These are phyloP conservation scores for Mellivora capensis DNA, from an alignment of 2,113 vertebrate genomes.

Conservation along the genomic window DNA sequence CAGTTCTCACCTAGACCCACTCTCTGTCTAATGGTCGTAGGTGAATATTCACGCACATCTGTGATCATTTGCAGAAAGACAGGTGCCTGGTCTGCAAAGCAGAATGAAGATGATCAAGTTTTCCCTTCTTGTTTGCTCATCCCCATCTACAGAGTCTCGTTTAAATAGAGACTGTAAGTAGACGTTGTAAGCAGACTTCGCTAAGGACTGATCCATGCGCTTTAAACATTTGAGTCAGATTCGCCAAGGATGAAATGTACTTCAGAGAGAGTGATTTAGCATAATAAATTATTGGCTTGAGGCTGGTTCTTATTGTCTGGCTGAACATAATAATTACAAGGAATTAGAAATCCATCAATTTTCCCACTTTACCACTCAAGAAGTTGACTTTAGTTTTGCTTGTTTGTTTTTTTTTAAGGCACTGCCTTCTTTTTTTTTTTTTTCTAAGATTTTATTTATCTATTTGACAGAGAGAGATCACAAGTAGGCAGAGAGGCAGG, in stretches of 20 bases:
- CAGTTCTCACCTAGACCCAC: background rate
- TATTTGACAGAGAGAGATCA: no score
- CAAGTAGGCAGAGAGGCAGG: no score
- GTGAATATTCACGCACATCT: background rate
- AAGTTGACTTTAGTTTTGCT: background rate
- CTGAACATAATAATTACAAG: background rate
- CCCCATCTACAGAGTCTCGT: background rate
- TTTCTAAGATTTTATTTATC: no score
- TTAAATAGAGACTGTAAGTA: no score
- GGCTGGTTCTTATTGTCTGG: background rate
- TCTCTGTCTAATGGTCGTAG: background rate
- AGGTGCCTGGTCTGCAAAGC: no score
- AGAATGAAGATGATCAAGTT: background rate
- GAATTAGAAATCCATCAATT: background rate
- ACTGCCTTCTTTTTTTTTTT: no score
- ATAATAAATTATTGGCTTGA: background rate
- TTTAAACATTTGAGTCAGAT: background rate
- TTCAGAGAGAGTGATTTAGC: background rate
- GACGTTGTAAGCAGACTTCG: background rate
- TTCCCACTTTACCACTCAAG: background rate
- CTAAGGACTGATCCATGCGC: background rate
- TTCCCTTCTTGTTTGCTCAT: background rate
- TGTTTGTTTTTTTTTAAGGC: slow-evolving; percentile 19
- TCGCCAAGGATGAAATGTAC: background rate
- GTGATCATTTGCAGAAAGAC: fast-evolving